A percentile compares a stretch with the other conserved stretches of the same genome.
These are phyloP conservation scores for Pachycephus smyrnensis DNA, from an alignment of 2,888 invertebrate species.

Conservation along the genomic window DNA sequence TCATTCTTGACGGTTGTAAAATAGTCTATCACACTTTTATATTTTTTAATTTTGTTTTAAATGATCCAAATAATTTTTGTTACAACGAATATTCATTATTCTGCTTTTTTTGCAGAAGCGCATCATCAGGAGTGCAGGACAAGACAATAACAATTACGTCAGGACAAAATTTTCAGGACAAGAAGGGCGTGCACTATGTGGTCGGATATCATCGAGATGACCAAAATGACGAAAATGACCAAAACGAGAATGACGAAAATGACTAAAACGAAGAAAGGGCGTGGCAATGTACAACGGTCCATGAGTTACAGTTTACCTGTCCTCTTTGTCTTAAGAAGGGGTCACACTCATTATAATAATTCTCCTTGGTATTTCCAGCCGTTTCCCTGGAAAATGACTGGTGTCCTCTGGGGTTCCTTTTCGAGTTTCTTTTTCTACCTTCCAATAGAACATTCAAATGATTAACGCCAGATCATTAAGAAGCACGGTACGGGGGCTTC, in stretches of 20 bases:
- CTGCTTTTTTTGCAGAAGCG: too few species aligned
- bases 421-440: neutral
- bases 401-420: neutral
- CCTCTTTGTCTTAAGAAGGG: constrained; percentile 40
- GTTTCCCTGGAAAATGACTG: constrained; percentile 1
- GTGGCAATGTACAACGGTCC: constrained; percentile 39
- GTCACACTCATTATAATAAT: constrained; percentile 46
- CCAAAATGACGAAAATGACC: constrained; percentile 46
- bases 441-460: neutral
- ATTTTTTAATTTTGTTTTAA: too few species aligned
- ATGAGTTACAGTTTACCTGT: constrained; percentile 48
- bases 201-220: constrained; percentile 36
- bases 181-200: constrained; percentile 42
- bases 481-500: neutral
- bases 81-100: too few species aligned
- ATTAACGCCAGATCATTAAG: neutral
- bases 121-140: too few species aligned
- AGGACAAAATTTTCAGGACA: constrained; percentile 30
- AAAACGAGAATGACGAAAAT: constrained; percentile 18
- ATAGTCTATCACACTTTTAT: too few species aligned
- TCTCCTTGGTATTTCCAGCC: constrained; percentile 20
- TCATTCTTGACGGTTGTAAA: too few species aligned
- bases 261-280: constrained; percentile 32
- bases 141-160: too few species aligned
- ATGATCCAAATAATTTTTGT: too few species aligned